Evolutionary conservation across 2,113 vertebrate genomes (phyloP).

Genomic region (Tragelaphus imberbis): DNA sequence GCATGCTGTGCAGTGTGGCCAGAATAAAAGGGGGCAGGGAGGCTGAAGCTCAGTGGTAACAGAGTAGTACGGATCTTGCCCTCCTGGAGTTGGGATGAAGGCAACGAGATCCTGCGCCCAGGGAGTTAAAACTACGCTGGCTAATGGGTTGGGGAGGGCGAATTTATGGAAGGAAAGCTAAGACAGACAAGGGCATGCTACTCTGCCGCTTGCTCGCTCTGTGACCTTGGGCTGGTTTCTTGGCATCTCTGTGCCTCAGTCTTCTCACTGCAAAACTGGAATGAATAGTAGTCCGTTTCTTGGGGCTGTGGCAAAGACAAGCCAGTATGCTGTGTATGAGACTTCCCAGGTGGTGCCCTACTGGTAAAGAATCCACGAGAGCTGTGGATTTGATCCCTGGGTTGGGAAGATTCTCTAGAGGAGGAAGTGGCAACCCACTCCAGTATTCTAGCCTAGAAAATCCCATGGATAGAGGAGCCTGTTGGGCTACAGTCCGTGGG

Average conservation of each 20-base stretch:
- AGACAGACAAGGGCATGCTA: neutral
- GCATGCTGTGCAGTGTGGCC: neutral
- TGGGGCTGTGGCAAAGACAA: neutral
- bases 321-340: neutral
- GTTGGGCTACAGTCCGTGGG: accelerated
- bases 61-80: neutral
- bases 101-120: neutral
- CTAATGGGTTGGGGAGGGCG: neutral
- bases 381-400: neutral
- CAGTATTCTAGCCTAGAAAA: neutral
- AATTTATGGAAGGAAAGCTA: neutral
- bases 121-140: neutral
- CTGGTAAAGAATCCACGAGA: neutral
- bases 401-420: neutral
- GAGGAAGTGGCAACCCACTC: neutral
- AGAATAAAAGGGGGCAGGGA: neutral
- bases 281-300: neutral
- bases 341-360: neutral
- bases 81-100: neutral
- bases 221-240: neutral
- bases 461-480: neutral
- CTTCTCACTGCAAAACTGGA: neutral
- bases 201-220: neutral
- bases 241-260: neutral
- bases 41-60: neutral